Percentiles rank a stretch among this genome's conserved stretches.
Conservation (phyloP, 1,140 invertebrate genomes). For the Leptinotarsa texana region DNA sequence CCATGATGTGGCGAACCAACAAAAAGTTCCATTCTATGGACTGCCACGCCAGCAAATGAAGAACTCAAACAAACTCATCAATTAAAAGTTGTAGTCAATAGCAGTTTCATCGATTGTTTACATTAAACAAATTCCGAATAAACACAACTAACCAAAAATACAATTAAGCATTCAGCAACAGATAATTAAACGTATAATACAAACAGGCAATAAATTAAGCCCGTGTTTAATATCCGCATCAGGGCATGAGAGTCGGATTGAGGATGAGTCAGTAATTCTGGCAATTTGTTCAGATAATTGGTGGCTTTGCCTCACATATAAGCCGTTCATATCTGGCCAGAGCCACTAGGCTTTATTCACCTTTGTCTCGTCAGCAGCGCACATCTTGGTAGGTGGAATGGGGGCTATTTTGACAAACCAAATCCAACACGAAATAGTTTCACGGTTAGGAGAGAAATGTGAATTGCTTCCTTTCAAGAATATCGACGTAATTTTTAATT, state of each 20-base stretch:
- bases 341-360: conserved; percentile 21
- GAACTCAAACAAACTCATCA: too few species aligned
- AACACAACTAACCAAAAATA: conserved; percentile 10
- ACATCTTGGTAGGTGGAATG: not conserved
- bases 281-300: conserved; percentile 30
- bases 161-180: not conserved
- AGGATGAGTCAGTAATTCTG: conserved; percentile 29
- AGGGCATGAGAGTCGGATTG: conserved; percentile 16
- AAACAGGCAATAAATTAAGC: conserved; percentile 14
- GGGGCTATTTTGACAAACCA: too few species aligned
- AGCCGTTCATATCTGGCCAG: conserved; percentile 26
- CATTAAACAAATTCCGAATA: conserved; percentile 19
- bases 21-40: too few species aligned
- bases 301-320: conserved; percentile 24
- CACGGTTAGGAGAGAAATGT: too few species aligned
- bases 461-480: too few species aligned
- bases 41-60: too few species aligned
- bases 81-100: too few species aligned
- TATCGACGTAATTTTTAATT: too few species aligned
- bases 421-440: too few species aligned
- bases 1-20: too few species aligned
- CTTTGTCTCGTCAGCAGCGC: conserved; percentile 10
- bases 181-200: conserved; percentile 18
- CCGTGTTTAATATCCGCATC: not conserved
- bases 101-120: not conserved